phyloP scores from a whole-genome alignment of 2,797 vertebrate genomes.

The Leuciscus waleckii region DNA sequence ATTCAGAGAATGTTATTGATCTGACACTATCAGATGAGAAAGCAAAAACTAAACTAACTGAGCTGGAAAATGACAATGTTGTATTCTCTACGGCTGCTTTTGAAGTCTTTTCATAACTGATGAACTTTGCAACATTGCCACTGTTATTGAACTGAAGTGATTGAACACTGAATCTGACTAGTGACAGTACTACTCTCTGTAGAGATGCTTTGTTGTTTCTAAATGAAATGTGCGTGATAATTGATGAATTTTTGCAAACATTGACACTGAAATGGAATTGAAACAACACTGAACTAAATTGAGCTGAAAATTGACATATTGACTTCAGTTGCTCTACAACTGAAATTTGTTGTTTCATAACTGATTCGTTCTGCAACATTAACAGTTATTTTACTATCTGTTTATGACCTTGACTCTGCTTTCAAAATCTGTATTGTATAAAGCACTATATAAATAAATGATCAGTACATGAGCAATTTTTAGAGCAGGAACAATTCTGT shows the following conservation, averaged over 20 bases:
- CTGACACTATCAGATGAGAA: background rate
- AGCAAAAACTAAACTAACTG: background rate
- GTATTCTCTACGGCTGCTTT: background rate
- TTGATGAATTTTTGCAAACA: background rate
- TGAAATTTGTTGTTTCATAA: background rate
- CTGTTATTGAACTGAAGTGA: background rate
- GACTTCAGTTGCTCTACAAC: background rate
- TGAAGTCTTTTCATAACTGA: background rate
- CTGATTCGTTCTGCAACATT: background rate
- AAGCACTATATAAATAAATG: background rate
- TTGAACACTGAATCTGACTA: background rate
- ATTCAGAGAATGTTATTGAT: background rate
- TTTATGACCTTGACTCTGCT: background rate
- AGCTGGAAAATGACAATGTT: background rate
- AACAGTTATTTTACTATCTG: background rate
- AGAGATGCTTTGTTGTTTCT: background rate
- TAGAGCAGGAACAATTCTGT: background rate
- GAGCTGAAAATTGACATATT: background rate
- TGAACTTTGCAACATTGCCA: background rate
- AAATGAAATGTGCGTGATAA: background rate
- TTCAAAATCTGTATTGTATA: background rate
- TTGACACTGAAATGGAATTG: background rate
- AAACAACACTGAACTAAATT: background rate
- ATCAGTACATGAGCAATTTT: background rate
- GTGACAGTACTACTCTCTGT: background rate